phyloP scores from a whole-genome alignment of 1,140 invertebrate species.

The Subanguina moxae region DNA sequence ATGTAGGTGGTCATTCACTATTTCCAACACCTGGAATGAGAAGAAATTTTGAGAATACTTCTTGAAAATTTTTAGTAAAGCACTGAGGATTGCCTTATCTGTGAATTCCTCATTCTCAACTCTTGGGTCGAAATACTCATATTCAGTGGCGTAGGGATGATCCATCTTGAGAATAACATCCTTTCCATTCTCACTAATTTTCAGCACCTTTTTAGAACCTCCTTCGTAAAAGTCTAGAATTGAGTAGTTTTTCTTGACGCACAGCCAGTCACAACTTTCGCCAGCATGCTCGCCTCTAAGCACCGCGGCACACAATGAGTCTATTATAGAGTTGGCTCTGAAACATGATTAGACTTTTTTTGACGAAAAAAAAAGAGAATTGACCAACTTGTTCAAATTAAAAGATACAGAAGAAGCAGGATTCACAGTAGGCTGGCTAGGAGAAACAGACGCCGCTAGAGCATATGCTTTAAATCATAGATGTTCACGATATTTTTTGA shows the following conservation, averaged over 20 bases:
- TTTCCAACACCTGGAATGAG: constrained; percentile 49
- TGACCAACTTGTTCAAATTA: constrained; percentile 20
- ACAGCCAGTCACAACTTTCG: constrained; percentile 47
- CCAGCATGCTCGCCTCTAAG: constrained; percentile 37
- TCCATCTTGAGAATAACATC: constrained; percentile 45
- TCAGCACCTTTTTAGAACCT: constrained; percentile 49
- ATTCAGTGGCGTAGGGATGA: constrained; percentile 30
- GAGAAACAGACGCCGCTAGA: background rate
- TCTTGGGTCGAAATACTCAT: constrained; percentile 36
- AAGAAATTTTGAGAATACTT: background rate
- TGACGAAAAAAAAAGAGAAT: constrained; percentile 18
- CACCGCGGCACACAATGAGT: constrained; percentile 42
- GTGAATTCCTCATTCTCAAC: constrained; percentile 47
- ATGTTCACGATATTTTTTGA: too few species aligned
- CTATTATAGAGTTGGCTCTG: constrained; percentile 47
- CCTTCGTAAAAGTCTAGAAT: constrained; percentile 52
- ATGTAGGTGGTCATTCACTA: constrained; percentile 53
- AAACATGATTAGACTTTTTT: constrained; percentile 14
- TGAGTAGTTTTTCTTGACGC: constrained; percentile 42
- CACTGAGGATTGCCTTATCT: constrained; percentile 52
- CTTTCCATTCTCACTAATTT: constrained; percentile 27
- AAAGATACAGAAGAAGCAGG: constrained; percentile 5
- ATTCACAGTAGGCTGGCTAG: constrained; percentile 6
- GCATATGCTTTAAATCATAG: too few species aligned
- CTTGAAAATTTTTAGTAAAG: too few species aligned